Evolutionary conservation across 1,140 invertebrate genomes (phyloP).

Genomic region (Aricia agestis): DNA sequence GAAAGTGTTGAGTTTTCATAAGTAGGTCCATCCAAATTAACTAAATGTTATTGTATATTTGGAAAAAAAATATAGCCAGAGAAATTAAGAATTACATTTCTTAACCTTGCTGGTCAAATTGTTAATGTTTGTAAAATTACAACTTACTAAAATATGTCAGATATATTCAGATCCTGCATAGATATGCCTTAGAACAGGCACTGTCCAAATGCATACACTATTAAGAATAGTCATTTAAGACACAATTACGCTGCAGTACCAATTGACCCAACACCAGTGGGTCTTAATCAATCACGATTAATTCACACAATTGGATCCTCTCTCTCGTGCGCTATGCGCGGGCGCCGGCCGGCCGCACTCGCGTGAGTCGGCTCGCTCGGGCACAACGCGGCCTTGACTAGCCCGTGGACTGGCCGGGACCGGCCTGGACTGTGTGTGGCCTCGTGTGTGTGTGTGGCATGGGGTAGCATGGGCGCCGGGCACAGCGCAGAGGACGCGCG

Average conservation of each 20-base stretch:
- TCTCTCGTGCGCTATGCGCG: slow-evolving; percentile 48
- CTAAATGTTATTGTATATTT: too few species aligned
- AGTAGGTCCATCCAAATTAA: too few species aligned
- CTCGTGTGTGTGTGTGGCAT: slow-evolving; percentile 57
- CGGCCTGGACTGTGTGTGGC: slow-evolving; percentile 38
- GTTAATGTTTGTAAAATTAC: too few species aligned
- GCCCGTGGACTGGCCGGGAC: neutral
- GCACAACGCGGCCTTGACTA: slow-evolving; percentile 44
- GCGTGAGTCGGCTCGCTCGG: slow-evolving; percentile 48
- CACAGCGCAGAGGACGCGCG: slow-evolving; percentile 64
- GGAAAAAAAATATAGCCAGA: too few species aligned
- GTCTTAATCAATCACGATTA: neutral
- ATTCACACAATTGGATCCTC: slow-evolving; percentile 29
- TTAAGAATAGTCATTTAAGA: neutral
- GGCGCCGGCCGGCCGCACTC: slow-evolving; percentile 49
- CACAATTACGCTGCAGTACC: neutral
- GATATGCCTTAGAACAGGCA: too few species aligned
- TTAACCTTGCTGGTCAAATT: too few species aligned
- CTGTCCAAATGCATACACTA: too few species aligned
- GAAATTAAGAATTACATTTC: too few species aligned
- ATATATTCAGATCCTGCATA: too few species aligned
- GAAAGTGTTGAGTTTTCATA: too few species aligned
- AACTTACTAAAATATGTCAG: too few species aligned
- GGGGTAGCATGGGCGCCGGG: slow-evolving; percentile 67
- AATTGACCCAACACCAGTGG: slow-evolving; percentile 7